Conservation (phyloP, 2,113 vertebrate species). For the Urocolius indicus region DNA sequence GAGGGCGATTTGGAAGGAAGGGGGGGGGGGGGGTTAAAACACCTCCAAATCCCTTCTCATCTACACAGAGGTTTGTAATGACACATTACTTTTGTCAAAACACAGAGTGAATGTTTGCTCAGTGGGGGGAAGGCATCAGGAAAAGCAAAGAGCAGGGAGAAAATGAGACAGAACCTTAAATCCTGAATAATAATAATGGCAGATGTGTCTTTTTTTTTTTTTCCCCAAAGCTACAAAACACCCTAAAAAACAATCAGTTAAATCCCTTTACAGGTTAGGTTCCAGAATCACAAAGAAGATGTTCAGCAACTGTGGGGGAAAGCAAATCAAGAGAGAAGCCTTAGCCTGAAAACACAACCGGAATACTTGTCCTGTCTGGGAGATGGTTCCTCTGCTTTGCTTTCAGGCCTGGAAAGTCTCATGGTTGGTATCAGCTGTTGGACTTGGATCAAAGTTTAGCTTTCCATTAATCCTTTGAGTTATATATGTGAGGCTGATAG, state of each 20-base stretch:
- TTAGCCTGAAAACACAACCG: background rate
- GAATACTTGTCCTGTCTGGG: background rate
- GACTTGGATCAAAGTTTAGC: slow-evolving; percentile 57
- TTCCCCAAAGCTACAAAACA: background rate
- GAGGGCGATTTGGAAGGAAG: background rate
- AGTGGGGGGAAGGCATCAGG: background rate
- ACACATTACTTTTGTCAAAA: background rate
- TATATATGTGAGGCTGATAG: slow-evolving; percentile 1
- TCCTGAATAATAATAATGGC: background rate
- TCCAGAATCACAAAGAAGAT: background rate
- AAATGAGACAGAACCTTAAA: background rate
- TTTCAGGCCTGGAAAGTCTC: slow-evolving; percentile 53
- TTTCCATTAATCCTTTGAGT: slow-evolving; percentile 62
- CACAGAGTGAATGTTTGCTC: background rate
- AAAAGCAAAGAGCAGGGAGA: background rate
- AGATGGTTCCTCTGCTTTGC: background rate
- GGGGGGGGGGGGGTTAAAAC: too few species aligned
- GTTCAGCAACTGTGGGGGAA: background rate
- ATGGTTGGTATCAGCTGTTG: slow-evolving; percentile 61
- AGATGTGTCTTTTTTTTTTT: background rate
- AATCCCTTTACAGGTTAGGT: background rate
- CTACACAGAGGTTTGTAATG: fast-evolving
- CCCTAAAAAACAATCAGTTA: background rate
- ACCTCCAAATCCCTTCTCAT: background rate
- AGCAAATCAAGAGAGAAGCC: background rate